Conservation (phyloP, 1,140 invertebrate genomes). For the Bacillus rossius region DNA sequence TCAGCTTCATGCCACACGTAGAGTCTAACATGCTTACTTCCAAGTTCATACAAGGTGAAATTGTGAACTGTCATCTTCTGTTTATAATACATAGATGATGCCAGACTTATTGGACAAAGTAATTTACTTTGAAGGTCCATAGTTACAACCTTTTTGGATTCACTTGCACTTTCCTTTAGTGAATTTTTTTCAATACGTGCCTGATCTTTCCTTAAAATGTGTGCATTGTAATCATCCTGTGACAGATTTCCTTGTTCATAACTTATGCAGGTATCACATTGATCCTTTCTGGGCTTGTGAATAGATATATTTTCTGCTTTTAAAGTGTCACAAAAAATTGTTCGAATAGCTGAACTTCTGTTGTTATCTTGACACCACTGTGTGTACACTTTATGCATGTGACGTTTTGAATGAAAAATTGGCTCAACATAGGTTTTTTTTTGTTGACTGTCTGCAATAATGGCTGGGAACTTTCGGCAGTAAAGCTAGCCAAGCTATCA, state of each 20-base stretch:
- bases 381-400: neutral
- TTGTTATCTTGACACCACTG: too few relatives aligned
- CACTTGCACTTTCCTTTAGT: conserved; percentile 4
- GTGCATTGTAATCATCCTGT: neutral
- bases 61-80: conserved; percentile 29
- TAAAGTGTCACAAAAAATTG: conserved; percentile 7
- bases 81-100: conserved; percentile 26
- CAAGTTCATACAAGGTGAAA: conserved; percentile 25
- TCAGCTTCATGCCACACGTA: conserved; percentile 34
- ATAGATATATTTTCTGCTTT: conserved; percentile 10
- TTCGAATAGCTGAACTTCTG: conserved; percentile 1
- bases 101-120: conserved; percentile 18
- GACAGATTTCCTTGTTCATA: neutral
- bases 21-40: conserved; percentile 26
- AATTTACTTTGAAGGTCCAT: conserved; percentile 16
- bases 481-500: conserved; percentile 10
- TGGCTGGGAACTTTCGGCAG: conserved; percentile 3
- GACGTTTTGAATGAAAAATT: conserved; percentile 5
- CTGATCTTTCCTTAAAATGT: conserved; percentile 4
- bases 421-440: conserved; percentile 9
- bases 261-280: conserved; percentile 6
- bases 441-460: conserved; percentile 13
- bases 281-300: conserved; percentile 6
- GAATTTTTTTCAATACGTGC: conserved; percentile 11
- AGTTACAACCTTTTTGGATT: conserved; percentile 7